These are phyloP conservation scores for Aurelia sp. DNA, from an alignment of 30 jellyfish, hydroid and myxozoan species.

Conservation along the genomic window DNA sequence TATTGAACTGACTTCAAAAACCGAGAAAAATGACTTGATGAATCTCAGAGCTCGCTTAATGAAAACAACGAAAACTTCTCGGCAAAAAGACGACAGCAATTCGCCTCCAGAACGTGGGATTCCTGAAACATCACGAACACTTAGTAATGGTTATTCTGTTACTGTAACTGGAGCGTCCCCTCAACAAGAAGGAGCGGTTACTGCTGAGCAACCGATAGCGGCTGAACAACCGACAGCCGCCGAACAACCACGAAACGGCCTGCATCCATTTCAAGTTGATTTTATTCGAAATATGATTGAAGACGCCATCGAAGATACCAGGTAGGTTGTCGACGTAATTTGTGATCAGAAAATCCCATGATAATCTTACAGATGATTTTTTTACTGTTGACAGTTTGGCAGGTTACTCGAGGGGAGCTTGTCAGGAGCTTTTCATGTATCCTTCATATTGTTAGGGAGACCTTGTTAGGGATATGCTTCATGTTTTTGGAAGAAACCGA, in stretches of 20 bases:
- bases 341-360: no score
- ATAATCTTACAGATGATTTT: no score
- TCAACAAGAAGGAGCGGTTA: neutral
- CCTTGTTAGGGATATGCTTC: no score
- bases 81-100: neutral
- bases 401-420: no score
- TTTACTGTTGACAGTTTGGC: no score
- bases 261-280: slow-evolving; percentile 84
- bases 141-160: neutral
- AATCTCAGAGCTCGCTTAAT: neutral
- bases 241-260: slow-evolving; percentile 12
- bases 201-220: slow-evolving; percentile 5
- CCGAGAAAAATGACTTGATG: neutral
- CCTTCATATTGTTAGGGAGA: no score
- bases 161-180: neutral
- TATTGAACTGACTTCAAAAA: neutral
- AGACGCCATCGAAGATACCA: slow-evolving; percentile 91
- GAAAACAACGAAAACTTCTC: neutral
- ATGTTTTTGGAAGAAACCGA: no score
- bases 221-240: slow-evolving; percentile 4
- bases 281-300: slow-evolving; percentile 88
- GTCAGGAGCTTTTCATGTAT: no score
- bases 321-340: slow-evolving; percentile 26
- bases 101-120: neutral
- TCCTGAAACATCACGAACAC: neutral